These are phyloP conservation scores for Micoletzkya japonica DNA, from an alignment of 2,888 invertebrate species.

Conservation along the genomic window DNA sequence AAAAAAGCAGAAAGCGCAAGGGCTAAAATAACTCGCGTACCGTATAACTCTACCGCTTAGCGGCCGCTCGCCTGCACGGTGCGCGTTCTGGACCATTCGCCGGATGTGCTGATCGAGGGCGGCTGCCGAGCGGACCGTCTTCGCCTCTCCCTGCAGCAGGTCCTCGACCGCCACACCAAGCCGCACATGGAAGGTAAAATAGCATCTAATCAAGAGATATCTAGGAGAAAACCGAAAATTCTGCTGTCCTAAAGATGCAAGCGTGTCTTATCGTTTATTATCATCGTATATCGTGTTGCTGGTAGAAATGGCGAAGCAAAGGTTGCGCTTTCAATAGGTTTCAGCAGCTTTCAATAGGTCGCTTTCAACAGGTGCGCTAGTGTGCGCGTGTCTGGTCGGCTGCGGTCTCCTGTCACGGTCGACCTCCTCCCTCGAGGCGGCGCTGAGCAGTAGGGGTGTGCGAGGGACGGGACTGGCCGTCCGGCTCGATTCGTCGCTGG, in stretches of 20 bases:
- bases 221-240: too few relatives aligned
- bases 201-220: too few relatives aligned
- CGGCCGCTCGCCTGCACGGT: conserved; percentile 28
- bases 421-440: neutral
- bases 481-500: conserved; percentile 37
- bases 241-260: too few relatives aligned
- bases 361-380: conserved; percentile 37
- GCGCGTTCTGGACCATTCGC: neutral
- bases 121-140: neutral
- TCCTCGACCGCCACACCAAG: conserved; percentile 17
- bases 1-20: neutral
- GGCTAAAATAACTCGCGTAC: neutral
- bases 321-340: too few relatives aligned
- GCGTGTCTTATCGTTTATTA: too few relatives aligned
- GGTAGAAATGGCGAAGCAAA: too few relatives aligned
- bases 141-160: neutral
- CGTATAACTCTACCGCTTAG: conserved; percentile 15
- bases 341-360: neutral
- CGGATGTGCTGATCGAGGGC: neutral
- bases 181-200: conserved; percentile 25
- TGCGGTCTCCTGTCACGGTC: conserved; percentile 31
- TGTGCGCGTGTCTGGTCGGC: conserved; percentile 49
- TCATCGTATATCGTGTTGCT: too few relatives aligned
- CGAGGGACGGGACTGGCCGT: conserved; percentile 33
- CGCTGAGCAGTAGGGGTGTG: neutral